phyloP scores from a whole-genome alignment of 1,140 invertebrate species.

The Ectropis grisescens region DNA sequence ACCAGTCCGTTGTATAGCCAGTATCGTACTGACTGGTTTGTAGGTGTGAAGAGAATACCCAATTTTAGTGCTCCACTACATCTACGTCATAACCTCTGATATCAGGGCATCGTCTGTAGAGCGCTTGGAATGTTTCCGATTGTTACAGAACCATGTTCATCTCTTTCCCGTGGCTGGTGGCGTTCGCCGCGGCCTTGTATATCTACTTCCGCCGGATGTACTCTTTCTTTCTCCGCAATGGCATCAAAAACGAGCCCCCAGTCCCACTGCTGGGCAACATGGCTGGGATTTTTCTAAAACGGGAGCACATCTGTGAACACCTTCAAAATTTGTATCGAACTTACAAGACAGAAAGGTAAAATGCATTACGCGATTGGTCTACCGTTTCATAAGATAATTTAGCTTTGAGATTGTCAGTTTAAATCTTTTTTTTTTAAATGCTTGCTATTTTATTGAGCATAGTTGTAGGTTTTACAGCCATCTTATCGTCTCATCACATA shows the following conservation, averaged over 20 bases:
- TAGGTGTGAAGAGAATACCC: too few species aligned
- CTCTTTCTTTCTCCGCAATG: conserved; percentile 1
- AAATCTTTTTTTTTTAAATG: background rate
- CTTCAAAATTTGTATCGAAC: background rate
- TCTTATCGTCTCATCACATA: background rate
- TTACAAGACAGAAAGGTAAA: background rate
- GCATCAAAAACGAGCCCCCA: conserved; percentile 3
- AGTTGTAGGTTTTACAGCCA: background rate
- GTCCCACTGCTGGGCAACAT: conserved; percentile 6
- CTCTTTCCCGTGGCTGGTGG: conserved; percentile 2
- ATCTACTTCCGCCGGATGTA: conserved; percentile 1
- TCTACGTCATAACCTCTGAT: too few species aligned
- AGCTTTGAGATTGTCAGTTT: conserved; percentile 20
- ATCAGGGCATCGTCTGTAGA: too few species aligned
- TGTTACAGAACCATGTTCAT: too few species aligned
- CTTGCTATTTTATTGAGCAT: background rate
- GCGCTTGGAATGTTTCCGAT: too few species aligned
- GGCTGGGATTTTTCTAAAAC: background rate
- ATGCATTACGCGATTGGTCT: too few species aligned
- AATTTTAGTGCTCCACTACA: too few species aligned
- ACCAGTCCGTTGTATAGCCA: too few species aligned
- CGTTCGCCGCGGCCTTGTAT: background rate
- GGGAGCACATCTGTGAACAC: conserved; percentile 1
- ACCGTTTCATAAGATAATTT: too few species aligned
- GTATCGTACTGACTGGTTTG: too few species aligned